A percentile compares a stretch with the other conserved stretches of the same genome.
Evolutionary conservation across 1,140 invertebrate genomes (phyloP).

Genomic region (Zaprionus tsacasi): DNA sequence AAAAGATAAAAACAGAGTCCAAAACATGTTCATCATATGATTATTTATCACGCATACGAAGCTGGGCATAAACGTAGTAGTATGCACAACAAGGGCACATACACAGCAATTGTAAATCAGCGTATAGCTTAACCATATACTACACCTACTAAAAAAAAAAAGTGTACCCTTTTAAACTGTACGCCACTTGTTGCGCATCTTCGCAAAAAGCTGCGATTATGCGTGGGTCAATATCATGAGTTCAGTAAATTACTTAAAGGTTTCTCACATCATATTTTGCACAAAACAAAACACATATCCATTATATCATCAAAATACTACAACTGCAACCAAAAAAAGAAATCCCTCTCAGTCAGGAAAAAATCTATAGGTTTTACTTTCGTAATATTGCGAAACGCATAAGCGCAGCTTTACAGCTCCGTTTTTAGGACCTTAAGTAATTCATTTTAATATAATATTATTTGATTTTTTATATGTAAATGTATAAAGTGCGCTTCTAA

Average conservation of each 20-base stretch:
- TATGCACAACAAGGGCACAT: constrained; percentile 46
- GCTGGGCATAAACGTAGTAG: constrained; percentile 41
- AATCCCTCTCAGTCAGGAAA: background rate
- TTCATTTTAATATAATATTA: constrained; percentile 40
- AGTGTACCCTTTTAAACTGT: constrained; percentile 4
- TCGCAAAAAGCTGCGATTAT: constrained; percentile 35
- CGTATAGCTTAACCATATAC: constrained; percentile 12
- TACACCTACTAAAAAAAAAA: constrained; percentile 3
- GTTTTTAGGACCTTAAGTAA: constrained; percentile 9
- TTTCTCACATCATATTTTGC: constrained; percentile 36
- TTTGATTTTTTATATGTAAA: constrained; percentile 30
- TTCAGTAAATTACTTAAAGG: constrained; percentile 27
- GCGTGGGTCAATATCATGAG: constrained; percentile 29
- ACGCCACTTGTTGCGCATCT: constrained; percentile 47
- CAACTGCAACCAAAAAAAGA: background rate
- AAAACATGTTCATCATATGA: constrained; percentile 19
- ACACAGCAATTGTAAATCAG: constrained; percentile 7
- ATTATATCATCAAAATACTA: constrained; percentile 4
- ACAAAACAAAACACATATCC: constrained; percentile 35
- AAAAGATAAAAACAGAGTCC: constrained; percentile 10
- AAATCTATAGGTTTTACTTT: background rate
- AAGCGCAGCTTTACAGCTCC: constrained; percentile 12
- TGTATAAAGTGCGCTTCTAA: constrained; percentile 72
- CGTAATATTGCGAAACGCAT: constrained; percentile 23
- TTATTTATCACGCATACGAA: constrained; percentile 38